Conservation (phyloP, 2,113 vertebrate species). For the Condylura cristata region DNA sequence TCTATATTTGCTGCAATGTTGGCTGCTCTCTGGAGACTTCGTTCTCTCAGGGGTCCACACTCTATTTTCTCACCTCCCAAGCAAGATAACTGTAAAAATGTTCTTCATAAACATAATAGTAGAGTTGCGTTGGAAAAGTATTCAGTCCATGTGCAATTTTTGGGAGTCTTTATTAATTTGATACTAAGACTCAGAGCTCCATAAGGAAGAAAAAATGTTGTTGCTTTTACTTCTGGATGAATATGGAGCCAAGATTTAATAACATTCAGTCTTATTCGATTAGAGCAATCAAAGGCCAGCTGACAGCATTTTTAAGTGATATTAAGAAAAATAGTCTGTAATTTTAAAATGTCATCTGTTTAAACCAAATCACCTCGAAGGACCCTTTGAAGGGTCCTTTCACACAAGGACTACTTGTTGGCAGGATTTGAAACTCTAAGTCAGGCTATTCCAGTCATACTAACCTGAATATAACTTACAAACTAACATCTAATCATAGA, state of each 20-base stretch:
- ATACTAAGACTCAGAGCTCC: not conserved
- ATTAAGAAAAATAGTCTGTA: not conserved
- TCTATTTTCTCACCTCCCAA: not conserved
- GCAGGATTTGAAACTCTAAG: not conserved
- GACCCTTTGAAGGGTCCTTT: not conserved
- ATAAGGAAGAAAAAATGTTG: not conserved
- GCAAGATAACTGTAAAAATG: not conserved
- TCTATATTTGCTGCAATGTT: not conserved
- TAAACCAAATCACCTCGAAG: not conserved
- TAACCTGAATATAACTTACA: not conserved
- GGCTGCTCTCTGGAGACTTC: not conserved
- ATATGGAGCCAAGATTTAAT: not conserved
- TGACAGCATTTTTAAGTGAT: not conserved
- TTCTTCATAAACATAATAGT: not conserved
- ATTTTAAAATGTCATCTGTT: not conserved
- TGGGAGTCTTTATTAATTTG: not conserved
- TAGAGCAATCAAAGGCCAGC: not conserved
- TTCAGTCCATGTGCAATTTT: not conserved
- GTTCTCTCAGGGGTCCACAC: not conserved
- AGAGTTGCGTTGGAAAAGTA: not conserved
- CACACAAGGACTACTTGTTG: no score
- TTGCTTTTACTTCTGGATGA: not conserved
- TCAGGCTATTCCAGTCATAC: not conserved
- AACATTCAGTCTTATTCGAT: not conserved
- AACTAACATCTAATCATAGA: not conserved